Base-by-base conservation (phyloP, 2,113 vertebrate species). In the Macaca mulatta region DNA sequence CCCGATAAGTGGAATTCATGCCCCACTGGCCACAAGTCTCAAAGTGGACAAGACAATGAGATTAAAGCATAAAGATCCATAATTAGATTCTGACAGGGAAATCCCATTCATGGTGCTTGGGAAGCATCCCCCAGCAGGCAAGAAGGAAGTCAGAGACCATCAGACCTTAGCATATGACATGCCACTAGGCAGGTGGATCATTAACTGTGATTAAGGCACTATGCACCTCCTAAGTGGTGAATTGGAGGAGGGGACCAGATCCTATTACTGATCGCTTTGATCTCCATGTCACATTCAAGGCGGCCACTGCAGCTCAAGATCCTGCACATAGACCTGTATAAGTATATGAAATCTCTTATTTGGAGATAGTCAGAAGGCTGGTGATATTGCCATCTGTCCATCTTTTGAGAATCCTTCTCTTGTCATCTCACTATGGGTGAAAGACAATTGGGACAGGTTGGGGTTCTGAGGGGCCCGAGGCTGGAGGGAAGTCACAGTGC, bases 161-260 rank as follows among this genome's bases (percentile, higher is more conserved):
- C 30, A 84, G 92, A 97, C 70, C 50, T 70, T 72, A 90, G 81
- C 77, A 0, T 10, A 7, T 0, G 87, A 85, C 52, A 72, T 45
- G 8, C 78, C 96, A 87, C 61, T 59, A 13, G 87, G 57, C 55
- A 32, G 30, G 40, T 38, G 93, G 87, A 52, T 67, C 87, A 95
- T 96, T 25, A 89, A 45, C 87, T 93, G 32, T 95, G 90, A 97
- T 96, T 84, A 85, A 64, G 48, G 89, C 3, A 13, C 22, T 32
- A 22, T 61, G 20, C 1, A 6, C 52, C 67, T 93, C 80, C 45
- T 57, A 95, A 94, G 27, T 40, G 30, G 72, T 40, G 61, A 74
- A 67, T 64, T 77, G 94, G 59, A 97, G 17, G 74, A n/a, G 50
- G 45, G 72, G 57, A 32, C 64, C 35, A 9, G 38, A 50, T 40